A percentile compares a stretch with the other conserved stretches of the same genome.
Conservation (phyloP, 2,113 vertebrate species). For the Recurvirostra avosetta region DNA sequence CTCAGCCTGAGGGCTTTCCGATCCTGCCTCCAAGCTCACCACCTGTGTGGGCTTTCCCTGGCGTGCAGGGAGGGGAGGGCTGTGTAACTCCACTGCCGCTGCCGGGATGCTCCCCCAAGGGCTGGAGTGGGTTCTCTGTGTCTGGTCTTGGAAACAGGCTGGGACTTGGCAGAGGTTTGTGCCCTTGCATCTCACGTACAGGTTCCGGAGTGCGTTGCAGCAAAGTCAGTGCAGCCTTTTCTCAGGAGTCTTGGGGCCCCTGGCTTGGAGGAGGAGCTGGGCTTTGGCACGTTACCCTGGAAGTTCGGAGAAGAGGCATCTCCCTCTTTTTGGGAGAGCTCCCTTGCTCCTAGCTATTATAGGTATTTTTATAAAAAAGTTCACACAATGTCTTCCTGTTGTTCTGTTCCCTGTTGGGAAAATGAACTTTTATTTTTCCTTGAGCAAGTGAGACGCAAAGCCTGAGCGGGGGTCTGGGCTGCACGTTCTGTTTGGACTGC, state of each 20-base stretch:
- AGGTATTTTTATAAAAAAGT: not conserved
- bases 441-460: not conserved
- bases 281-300: rapidly evolving
- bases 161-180: not conserved
- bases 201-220: not conserved
- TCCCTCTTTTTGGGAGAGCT: not conserved
- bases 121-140: not conserved
- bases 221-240: not conserved
- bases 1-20: not conserved
- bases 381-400: not conserved
- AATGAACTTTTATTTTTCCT: not conserved
- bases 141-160: not conserved
- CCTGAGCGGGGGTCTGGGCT: not conserved
- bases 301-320: not conserved
- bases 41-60: not conserved
- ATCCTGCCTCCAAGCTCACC: not conserved
- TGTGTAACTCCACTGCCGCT: rapidly evolving
- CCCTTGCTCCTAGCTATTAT: not conserved
- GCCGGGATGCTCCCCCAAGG: rapidly evolving
- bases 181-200: rapidly evolving
- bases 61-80: not conserved
- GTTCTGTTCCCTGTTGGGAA: not conserved
- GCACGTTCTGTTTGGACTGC: rapidly evolving
- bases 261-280: not conserved
- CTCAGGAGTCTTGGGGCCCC: not conserved